Evolutionary conservation across 92 coral and sea anemone genomes (phyloP), one percentile per base, ranked within the genome.

Genomic region (Paramuricea clavata): DNA sequence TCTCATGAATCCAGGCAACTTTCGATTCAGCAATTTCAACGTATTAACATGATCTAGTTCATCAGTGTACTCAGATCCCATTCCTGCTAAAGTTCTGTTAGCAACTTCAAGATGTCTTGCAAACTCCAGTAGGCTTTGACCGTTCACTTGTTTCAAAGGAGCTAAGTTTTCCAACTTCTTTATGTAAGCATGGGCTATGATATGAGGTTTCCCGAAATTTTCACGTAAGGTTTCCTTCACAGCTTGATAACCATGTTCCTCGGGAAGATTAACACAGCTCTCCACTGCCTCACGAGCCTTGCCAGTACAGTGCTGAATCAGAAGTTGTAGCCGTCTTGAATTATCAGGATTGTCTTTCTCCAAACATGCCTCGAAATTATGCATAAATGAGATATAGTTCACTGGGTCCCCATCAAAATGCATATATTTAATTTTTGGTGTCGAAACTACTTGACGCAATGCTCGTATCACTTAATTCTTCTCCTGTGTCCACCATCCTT

Each of bases 301-400:
- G 33, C 93, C 94, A 1, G 72, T 71, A 84, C 97, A 93, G 77
- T 91, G 92, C 64, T 86, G 91, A 5, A 93, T 93, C 21, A 91
- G 75, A 1, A 86, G 78, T 60, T 86, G 93, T 35, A 93, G 69
- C 21, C 80, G 92, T 83, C 85, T 86, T 23, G 83, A 84, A 25
- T 81, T 87, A 6, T 86, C 89, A 21, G 57, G 84, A 74, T 30
- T 89, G 75, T 86, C 84, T 25, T 65, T 83, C 70, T 91, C 90
- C 36, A 92, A 71, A 34, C 83, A 81, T 2, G 90, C 78, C 59
- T 88, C 90, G 41, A 92, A 92, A 54, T 86, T 89, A 44, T 73
- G 90, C 54, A 93, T 84, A 33, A 88, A 90, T 12, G 93, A 77
- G 16, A 81, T 72, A 77, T 76, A 91, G 36, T 78, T 89, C 11